These are phyloP conservation scores for Pristionchus pacificus DNA, from an alignment of 1,140 invertebrate genomes.

Conservation along the genomic window DNA sequence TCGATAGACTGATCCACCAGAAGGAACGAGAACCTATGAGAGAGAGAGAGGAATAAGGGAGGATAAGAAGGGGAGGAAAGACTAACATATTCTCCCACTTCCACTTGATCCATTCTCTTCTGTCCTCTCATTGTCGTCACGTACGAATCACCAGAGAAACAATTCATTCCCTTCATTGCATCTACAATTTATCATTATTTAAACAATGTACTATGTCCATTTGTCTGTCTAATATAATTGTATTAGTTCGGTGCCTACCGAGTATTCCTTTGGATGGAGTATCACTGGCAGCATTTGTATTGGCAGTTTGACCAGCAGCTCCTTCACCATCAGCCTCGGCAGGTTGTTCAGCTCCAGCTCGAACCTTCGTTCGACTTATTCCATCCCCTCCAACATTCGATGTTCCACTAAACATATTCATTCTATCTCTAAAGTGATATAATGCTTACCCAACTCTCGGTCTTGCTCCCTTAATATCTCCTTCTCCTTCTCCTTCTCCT, in stretches of 20 bases:
- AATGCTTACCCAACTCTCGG: background rate
- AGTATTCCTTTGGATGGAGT: background rate
- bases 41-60: background rate
- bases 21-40: slow-evolving; percentile 33
- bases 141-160: slow-evolving; percentile 31
- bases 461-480: background rate
- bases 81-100: slow-evolving; percentile 35
- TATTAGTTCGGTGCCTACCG: too few relatives aligned
- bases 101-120: slow-evolving; percentile 35
- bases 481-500: slow-evolving; percentile 2
- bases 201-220: too few relatives aligned
- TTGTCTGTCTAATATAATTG: too few relatives aligned
- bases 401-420: background rate
- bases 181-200: background rate
- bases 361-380: background rate
- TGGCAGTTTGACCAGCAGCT: background rate
- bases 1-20: slow-evolving; percentile 33
- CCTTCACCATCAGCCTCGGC: slow-evolving; percentile 1
- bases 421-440: background rate
- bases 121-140: slow-evolving; percentile 30
- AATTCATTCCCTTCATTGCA: slow-evolving; percentile 21
- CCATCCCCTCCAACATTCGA: background rate
- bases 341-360: background rate
- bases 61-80: background rate
- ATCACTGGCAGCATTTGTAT: background rate